phyloP scores from a whole-genome alignment of 2,113 vertebrate species.

The Zosterops lateralis region DNA sequence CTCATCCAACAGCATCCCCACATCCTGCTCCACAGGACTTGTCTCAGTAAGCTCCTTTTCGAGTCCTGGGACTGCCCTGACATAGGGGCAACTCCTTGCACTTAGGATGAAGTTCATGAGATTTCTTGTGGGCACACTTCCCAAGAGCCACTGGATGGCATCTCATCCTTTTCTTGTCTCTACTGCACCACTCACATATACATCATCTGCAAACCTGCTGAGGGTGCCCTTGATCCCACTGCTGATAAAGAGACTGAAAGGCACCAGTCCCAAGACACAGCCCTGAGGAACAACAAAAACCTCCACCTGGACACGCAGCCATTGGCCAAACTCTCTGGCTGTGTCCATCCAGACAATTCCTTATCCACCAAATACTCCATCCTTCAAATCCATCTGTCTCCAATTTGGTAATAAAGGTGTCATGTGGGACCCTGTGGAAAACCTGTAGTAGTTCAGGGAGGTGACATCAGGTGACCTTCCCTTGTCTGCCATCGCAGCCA shows the following conservation, averaged over 20 bases:
- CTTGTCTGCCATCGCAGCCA: fast-evolving
- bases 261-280: background rate
- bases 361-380: background rate
- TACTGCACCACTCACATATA: background rate
- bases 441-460: background rate
- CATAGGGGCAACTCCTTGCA: background rate
- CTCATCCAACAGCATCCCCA: background rate
- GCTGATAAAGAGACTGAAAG: background rate
- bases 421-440: background rate
- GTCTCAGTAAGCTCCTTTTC: background rate
- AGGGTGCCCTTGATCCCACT: no score
- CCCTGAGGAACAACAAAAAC: background rate
- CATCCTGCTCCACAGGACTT: background rate
- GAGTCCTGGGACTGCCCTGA: background rate
- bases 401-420: background rate
- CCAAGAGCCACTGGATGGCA: background rate
- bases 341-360: background rate
- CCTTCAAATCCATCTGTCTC: background rate
- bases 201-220: background rate
- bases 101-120: background rate
- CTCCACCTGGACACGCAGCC: background rate
- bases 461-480: background rate
- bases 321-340: background rate
- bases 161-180: background rate
- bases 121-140: background rate